Base-by-base conservation (phyloP, 2,888 invertebrate species). In the Andrena minutula region DNA sequence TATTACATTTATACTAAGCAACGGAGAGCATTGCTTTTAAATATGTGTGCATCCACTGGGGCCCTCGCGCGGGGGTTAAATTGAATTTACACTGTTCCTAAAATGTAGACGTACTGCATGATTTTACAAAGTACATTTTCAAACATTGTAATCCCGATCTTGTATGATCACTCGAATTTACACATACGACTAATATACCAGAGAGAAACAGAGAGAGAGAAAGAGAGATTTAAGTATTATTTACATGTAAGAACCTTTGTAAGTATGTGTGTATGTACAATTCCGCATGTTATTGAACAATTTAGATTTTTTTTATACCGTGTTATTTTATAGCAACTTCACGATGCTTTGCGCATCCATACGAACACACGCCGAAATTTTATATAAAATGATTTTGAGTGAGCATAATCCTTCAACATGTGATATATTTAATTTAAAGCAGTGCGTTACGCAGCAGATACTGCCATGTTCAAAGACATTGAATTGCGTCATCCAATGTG, bases 171-270 rank as follows among this genome's bases (percentile, higher is more conserved):
- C 66, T n/a, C n/a, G 47, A 73, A 68, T 68, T 77, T 81, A 83
- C 65, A 65, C 70, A 68, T 72, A 72, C 72, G 47, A 16, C 75
- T 74, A 71, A 82, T 78, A 70, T 79, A 79, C 58, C 74, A 56
- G 56, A 71, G 56, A 41, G 12, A 79, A 12, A 10, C 10, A 41
- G 12, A 12, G 12, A 41, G 41, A 28, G 3, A 28, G 28, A 32
- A 41, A 41, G 56, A 72, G 51, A 47, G 20, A 82, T 56, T 32
- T 32, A 81, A 73, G 75, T 81, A 80, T 83, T 85, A 77, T 79
- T 79, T 79, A 82, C 51, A 30, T 47, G 74, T 82, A 86, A 80
- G 73, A 74, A 83, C 28, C 60, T 74, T 68, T 77, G 76, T 82
- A 65, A 80, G 75, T 75, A 53, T 68, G 53, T 56, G 49, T 49